phyloP scores from a whole-genome alignment of 2,888 invertebrate genomes.

The Euclidia mi region DNA sequence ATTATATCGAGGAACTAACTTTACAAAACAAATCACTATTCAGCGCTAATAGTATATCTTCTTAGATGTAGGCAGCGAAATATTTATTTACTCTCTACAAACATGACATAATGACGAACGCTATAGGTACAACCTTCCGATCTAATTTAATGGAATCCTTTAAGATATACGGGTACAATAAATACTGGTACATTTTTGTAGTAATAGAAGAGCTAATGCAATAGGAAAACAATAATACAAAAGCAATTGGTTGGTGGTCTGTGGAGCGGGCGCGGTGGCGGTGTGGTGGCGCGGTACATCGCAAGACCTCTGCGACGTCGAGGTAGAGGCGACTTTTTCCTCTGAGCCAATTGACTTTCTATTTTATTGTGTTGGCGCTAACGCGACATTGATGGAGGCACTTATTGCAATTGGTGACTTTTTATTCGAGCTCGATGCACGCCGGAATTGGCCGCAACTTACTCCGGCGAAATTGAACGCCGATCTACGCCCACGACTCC shows the following conservation, averaged over 20 bases:
- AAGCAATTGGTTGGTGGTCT: too few relatives aligned
- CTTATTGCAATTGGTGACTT: slow-evolving; percentile 84
- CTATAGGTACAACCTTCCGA: too few relatives aligned
- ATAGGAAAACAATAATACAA: slow-evolving; percentile 50
- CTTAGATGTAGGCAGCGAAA: not conserved
- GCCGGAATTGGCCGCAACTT: slow-evolving; percentile 68
- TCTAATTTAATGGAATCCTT: not conserved
- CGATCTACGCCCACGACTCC: slow-evolving; percentile 58
- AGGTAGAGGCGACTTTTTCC: slow-evolving; percentile 66
- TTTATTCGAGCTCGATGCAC: slow-evolving; percentile 70
- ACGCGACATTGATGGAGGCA: slow-evolving; percentile 86
- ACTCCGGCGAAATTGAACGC: slow-evolving; percentile 69
- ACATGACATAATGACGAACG: too few relatives aligned
- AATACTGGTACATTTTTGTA: slow-evolving; percentile 23
- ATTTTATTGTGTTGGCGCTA: slow-evolving; percentile 87
- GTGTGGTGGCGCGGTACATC: too few relatives aligned
- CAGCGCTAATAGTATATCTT: too few relatives aligned
- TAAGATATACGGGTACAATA: slow-evolving; percentile 4
- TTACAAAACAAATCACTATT: slow-evolving; percentile 28
- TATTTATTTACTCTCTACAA: not conserved
- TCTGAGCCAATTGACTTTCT: slow-evolving; percentile 79
- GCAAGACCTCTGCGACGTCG: slow-evolving; percentile 50
- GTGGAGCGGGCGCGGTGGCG: too few relatives aligned
- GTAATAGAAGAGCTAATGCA: slow-evolving; percentile 34
- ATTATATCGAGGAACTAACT: slow-evolving; percentile 55